Conservation (phyloP, 2,888 invertebrate genomes). For the Eupithecia subumbrata region DNA sequence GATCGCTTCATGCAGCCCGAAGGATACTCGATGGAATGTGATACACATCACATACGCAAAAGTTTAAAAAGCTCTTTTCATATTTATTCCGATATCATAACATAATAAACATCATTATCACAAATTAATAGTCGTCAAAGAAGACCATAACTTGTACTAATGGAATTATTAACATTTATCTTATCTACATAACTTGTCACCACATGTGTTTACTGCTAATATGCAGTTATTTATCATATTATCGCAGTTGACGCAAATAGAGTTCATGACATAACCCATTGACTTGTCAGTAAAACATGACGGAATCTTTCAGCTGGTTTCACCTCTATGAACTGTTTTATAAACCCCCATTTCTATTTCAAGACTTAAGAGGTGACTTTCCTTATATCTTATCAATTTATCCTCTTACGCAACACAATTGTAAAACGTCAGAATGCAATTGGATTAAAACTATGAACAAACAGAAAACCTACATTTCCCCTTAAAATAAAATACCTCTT, state of each 20-base stretch:
- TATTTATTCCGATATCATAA: too few species aligned
- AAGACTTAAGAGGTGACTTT: not conserved
- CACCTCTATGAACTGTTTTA: not conserved
- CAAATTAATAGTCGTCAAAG: not conserved
- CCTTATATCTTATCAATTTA: too few species aligned
- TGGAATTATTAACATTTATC: slow-evolving; percentile 17
- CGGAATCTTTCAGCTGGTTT: slow-evolving; percentile 5
- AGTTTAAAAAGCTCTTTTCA: too few species aligned
- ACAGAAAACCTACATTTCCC: too few species aligned
- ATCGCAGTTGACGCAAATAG: slow-evolving; percentile 28
- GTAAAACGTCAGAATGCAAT: too few species aligned
- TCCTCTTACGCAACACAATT: too few species aligned
- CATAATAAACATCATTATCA: not conserved
- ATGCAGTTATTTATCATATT: slow-evolving; percentile 27
- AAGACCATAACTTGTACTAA: not conserved
- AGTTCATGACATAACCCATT: slow-evolving; percentile 17
- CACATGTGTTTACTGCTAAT: slow-evolving; percentile 6
- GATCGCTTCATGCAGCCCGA: not conserved
- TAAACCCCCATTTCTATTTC: not conserved
- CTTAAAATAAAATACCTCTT: too few species aligned
- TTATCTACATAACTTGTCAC: slow-evolving; percentile 11
- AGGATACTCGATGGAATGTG: not conserved
- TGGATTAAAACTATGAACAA: too few species aligned
- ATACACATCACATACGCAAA: too few species aligned
- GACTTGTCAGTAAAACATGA: slow-evolving; percentile 16